Evolutionary conservation across 2,888 invertebrate species (phyloP).

Genomic region (Drepana falcataria): DNA sequence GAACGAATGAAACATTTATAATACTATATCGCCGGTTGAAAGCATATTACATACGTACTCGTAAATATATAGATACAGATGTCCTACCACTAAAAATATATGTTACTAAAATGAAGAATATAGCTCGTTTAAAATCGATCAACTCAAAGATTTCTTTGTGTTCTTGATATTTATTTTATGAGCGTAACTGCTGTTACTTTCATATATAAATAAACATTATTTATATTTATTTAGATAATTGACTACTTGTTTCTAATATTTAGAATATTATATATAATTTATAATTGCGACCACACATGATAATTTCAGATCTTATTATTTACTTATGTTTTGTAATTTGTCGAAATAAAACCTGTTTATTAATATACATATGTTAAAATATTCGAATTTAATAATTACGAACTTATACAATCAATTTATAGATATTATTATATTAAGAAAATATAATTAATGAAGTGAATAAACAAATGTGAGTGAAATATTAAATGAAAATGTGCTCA

Average conservation of each 20-base stretch:
- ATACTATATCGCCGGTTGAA: too few relatives aligned
- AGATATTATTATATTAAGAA: conserved; percentile 80
- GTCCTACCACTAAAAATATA: too few relatives aligned
- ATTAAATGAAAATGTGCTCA: conserved; percentile 69
- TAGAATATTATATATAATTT: conserved; percentile 48
- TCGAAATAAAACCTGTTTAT: conserved; percentile 77
- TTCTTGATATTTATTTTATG: conserved; percentile 7
- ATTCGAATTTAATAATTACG: conserved; percentile 80
- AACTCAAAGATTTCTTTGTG: conserved; percentile 31
- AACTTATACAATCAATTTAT: conserved; percentile 80
- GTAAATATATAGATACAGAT: too few relatives aligned
- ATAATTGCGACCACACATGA: conserved; percentile 57
- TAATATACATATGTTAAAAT: conserved; percentile 80
- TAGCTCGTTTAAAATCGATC: conserved; percentile 11
- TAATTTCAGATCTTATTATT: conserved; percentile 49
- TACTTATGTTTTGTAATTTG: conserved; percentile 64
- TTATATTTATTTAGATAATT: conserved; percentile 24
- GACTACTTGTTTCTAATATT: conserved; percentile 41
- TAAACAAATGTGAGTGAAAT: conserved; percentile 76
- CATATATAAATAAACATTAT: conserved; percentile 10
- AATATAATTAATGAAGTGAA: conserved; percentile 78
- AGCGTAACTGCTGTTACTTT: conserved; percentile 4
- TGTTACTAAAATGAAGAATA: too few relatives aligned
- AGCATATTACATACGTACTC: too few relatives aligned
- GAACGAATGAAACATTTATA: conserved; percentile 5